Evolutionary conservation across 1,140 invertebrate species (phyloP).

Genomic region (Hypothenemus hampei): DNA sequence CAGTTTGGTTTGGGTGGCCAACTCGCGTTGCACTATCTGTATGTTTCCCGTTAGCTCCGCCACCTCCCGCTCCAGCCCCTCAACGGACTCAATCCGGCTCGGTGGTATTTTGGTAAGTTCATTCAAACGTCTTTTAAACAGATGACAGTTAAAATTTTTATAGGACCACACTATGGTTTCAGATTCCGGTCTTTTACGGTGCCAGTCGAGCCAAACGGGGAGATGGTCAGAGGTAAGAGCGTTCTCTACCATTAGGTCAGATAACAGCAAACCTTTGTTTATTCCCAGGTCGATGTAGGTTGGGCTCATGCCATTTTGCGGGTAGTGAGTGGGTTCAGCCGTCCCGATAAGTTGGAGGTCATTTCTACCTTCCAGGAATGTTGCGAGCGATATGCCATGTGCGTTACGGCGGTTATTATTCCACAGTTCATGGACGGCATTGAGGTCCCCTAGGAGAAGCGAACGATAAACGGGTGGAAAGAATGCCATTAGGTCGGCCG

Average conservation of each 20-base stretch:
- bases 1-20: background rate
- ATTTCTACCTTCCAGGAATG: background rate
- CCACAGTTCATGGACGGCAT: conserved; percentile 1
- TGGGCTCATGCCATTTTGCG: background rate
- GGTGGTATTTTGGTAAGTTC: background rate
- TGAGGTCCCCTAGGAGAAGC: conserved; percentile 2
- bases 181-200: background rate
- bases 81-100: background rate
- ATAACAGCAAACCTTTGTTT: background rate
- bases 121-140: background rate
- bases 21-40: background rate
- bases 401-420: background rate
- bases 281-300: background rate
- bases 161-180: background rate
- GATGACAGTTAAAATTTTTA: background rate
- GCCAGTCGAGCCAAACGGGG: background rate
- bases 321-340: background rate
- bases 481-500: background rate
- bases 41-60: background rate
- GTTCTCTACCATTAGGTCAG: background rate
- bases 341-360: conserved; percentile 1
- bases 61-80: background rate
- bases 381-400: background rate
- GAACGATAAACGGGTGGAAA: background rate
- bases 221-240: background rate